Evolutionary conservation across 2,113 vertebrate species (phyloP).

Genomic region (Megaceryle maxima): DNA sequence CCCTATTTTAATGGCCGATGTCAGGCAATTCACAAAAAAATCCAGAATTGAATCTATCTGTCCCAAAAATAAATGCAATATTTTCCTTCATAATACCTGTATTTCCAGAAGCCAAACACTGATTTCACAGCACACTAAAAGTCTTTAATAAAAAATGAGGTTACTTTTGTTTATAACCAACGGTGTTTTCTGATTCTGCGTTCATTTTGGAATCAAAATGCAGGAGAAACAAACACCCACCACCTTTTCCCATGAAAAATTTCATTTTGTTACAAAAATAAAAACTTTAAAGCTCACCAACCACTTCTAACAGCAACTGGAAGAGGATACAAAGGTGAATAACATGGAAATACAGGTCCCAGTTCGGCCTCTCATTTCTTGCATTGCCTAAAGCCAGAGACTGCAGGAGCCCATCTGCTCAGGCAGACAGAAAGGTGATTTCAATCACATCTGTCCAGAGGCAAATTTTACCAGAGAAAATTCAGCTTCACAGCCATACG

Average conservation of each 20-base stretch:
- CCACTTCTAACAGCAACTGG: neutral
- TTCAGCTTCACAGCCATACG: neutral
- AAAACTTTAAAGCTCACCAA: neutral
- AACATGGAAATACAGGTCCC: accelerated
- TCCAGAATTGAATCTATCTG: neutral
- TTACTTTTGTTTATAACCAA: neutral
- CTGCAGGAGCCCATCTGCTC: neutral
- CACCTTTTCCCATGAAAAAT: neutral
- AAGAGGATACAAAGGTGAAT: neutral
- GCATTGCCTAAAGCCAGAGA: neutral
- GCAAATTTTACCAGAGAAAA: neutral
- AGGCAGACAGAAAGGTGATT: neutral
- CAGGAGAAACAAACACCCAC: accelerated
- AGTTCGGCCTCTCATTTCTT: neutral
- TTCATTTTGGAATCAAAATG: neutral
- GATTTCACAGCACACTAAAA: neutral
- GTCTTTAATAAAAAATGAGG: neutral
- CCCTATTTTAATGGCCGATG: neutral
- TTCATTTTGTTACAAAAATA: neutral
- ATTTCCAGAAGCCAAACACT: neutral
- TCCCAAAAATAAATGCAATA: neutral
- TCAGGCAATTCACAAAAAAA: neutral
- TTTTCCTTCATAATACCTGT: neutral
- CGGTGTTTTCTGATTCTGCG: accelerated
- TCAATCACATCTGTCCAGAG: neutral